Conservation (phyloP, 2,888 invertebrate genomes). For the Neocrepidodera transversa region DNA sequence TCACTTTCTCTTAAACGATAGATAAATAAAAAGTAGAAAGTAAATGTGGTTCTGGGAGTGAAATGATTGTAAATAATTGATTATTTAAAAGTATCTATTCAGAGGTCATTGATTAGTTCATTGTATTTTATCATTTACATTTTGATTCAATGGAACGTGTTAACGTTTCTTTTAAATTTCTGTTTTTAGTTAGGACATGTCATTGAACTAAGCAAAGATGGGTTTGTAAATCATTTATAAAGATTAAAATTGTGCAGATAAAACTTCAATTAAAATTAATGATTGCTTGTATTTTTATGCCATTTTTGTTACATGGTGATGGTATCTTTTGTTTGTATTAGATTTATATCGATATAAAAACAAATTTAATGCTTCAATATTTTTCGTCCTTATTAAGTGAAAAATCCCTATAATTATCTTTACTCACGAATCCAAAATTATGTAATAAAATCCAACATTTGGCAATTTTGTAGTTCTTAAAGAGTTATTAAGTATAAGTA, state of each 20-base stretch:
- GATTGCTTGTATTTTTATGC: too few species aligned
- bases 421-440: not conserved
- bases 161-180: constrained; percentile 18
- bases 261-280: too few species aligned
- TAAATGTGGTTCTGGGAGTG: too few species aligned
- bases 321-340: too few species aligned
- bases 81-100: not conserved
- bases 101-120: constrained; percentile 7
- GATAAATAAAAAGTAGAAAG: not conserved
- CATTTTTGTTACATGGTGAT: too few species aligned
- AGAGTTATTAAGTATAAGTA: not conserved
- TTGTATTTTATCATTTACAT: constrained; percentile 4
- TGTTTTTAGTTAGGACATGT: constrained; percentile 16
- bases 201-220: not conserved
- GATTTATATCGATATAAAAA: too few species aligned
- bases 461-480: not conserved
- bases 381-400: too few species aligned
- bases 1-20: not conserved
- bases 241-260: too few species aligned
- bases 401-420: too few species aligned
- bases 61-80: constrained; percentile 3
- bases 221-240: too few species aligned
- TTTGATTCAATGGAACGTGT: constrained; percentile 1
- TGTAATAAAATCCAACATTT: not conserved
- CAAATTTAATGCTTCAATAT: too few species aligned